phyloP scores from a whole-genome alignment of 2,888 invertebrate species.

The Automeris io region DNA sequence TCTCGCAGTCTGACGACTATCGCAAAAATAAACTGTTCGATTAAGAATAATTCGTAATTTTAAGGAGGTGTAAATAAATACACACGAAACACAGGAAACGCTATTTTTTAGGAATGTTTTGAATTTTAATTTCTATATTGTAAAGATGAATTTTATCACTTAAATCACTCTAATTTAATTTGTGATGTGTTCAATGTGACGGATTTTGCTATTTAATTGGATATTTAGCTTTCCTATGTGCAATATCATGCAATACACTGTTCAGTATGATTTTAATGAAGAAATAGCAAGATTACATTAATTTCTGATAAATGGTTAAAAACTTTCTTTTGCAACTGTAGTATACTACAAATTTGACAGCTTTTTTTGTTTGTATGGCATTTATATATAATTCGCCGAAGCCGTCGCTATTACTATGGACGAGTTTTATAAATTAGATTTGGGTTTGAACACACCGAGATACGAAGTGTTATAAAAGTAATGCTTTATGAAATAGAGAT shows the following conservation, averaged over 20 bases:
- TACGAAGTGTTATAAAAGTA: conserved; percentile 12
- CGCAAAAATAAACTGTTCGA: conserved; percentile 47
- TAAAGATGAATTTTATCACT: too few species aligned
- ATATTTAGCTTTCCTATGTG: too few species aligned
- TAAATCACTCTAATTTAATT: too few species aligned
- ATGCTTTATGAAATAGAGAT: conserved; percentile 32
- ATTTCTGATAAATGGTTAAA: background rate
- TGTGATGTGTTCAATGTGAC: too few species aligned
- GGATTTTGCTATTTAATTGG: too few species aligned
- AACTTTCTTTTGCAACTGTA: conserved; percentile 19
- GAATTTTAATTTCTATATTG: conserved; percentile 6
- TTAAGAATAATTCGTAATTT: conserved; percentile 57
- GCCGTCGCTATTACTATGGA: conserved; percentile 56
- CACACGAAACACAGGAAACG: conserved; percentile 35
- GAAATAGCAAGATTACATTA: background rate
- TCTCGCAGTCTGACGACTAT: conserved; percentile 54
- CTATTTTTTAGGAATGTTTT: conserved; percentile 7
- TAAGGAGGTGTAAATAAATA: conserved; percentile 68
- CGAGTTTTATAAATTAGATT: conserved; percentile 39
- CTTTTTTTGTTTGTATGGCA: conserved; percentile 34
- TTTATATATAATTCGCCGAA: conserved; percentile 52
- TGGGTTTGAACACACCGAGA: conserved; percentile 41
- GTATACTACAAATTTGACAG: conserved; percentile 1
- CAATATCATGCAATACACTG: too few species aligned
- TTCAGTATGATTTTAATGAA: background rate